Evolutionary conservation across 2,797 vertebrate genomes (phyloP), one percentile per base, ranked within the genome.

Genomic region (Fistularia commersonii): DNA sequence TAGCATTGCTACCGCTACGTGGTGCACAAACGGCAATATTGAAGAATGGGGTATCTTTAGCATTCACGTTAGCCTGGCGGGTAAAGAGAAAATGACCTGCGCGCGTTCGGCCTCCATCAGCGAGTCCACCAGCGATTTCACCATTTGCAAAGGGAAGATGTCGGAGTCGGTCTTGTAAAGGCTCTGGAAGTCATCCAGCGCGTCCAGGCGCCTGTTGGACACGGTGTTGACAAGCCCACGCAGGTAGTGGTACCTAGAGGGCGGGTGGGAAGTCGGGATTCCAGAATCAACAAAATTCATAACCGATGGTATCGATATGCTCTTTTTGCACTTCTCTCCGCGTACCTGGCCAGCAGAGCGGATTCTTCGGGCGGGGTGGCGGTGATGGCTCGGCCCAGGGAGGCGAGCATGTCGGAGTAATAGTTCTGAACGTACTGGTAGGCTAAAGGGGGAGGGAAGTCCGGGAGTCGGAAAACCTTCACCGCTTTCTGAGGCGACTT

Each of bases 121-220:
- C 0, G 80, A 91, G 63, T 90, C 89, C 14, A 94, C 88, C 42
- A 93, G 67, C 6, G 87, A 83, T 73, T 85, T 91, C 14, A 96
- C 94, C 49, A 98, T 90, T 32, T 94, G 93, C 1, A 84, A 83
- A 0, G 97, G 97, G 57, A 99, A 98, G 76, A 99, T 95, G 31
- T 91, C 79, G 0, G 93, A 83, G 64, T 99, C 97, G 0, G 94
- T 99, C 82, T 92, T 96, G 47, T 96, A 94, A 23, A 99, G 92
- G 69, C 88, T 95, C 86, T 98, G 94, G 77, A 99, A 98, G 72
- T 99, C 97, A 54, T 86, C 86, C 51, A 99, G 88, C 1, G 97
- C 97, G 0, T 88, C 89, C 40, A 98, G 87, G 1, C 89, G 90
- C 43, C 80, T 92, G 31, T 92, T 94, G 47, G 92, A 92, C 77